Evolutionary conservation across 2,113 vertebrate genomes (phyloP).

Genomic region (Chitala chitala): DNA sequence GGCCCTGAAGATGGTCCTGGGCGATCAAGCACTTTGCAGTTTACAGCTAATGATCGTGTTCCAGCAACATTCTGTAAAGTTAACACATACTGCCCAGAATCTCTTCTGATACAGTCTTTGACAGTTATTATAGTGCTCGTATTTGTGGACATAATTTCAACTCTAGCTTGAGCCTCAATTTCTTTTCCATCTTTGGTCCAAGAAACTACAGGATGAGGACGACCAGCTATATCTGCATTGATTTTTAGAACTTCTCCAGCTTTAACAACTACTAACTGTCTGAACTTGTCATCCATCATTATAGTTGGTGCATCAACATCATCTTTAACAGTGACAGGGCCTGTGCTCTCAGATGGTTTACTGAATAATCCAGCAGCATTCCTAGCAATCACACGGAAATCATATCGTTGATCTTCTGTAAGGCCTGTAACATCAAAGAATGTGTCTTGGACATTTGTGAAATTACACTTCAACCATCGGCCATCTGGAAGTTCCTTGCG

Average conservation of each 20-base stretch:
- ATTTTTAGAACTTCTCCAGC: conserved; percentile 88
- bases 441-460: conserved; percentile 86
- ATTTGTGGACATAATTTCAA: conserved; percentile 86
- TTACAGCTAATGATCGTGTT: conserved; percentile 81
- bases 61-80: conserved; percentile 92
- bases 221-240: conserved; percentile 85
- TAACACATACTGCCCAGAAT: conserved; percentile 89
- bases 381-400: conserved; percentile 89
- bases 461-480: conserved; percentile 97
- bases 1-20: conserved; percentile 92
- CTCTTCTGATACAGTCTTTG: conserved; percentile 83
- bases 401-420: conserved; percentile 89
- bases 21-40: conserved; percentile 92
- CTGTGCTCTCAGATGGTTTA: conserved; percentile 85
- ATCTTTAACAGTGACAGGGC: conserved; percentile 90
- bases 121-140: conserved; percentile 72
- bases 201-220: conserved; percentile 84
- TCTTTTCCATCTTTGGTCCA: conserved; percentile 95
- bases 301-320: conserved; percentile 91
- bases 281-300: conserved; percentile 85
- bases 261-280: conserved; percentile 82
- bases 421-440: conserved; percentile 90
- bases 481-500: conserved; percentile 83
- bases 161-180: conserved; percentile 84
- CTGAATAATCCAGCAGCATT: conserved; percentile 88